Base-by-base conservation (phyloP, 1,140 invertebrate genomes). In the Camponotus floridanus region DNA sequence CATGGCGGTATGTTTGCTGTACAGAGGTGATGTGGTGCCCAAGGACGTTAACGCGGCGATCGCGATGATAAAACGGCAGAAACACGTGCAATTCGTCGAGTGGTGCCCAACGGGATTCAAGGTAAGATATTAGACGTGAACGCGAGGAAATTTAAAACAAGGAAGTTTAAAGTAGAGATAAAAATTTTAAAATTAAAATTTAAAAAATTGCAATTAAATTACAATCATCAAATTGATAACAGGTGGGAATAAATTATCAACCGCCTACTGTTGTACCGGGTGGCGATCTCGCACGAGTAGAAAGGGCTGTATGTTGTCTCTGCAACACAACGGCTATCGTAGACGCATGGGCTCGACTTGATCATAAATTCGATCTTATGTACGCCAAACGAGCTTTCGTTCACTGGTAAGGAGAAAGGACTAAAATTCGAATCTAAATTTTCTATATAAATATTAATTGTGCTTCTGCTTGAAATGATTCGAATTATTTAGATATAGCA, bases 1-100 rank as follows among this genome's bases (percentile, higher is more conserved):
- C 84, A 98, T 98, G 97, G 97, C 97, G 3, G 97, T 97, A 83
- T 98, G 97, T 92, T 95, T 98, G 93, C 93, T 98, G 1, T 98
- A 97, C 90, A 92, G 96, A 42, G 96, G 96, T 21, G 96, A 96
- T 87, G 96, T 96, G 39, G 96, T 95, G 2, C 95, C 93, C 0
- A 93, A 93, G 59, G 97, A 97, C 87, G 96, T 97, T 13, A 97
- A 97, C 90, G 95, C 96, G 26, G 96, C 97, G 55, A 97, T 97
- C 88, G 96, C 96, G 0, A 95, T 95, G 71, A 96, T 97, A 79
- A 97, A 97, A 92, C 96, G 95, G 5, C 96, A 97, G 91, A 93
- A 93, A 61, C 92, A 92, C 1, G 94, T 95, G 59, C 94, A 96
- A 89, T 97, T 97, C 87, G 96, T 97, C 3, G 96, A 97, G 86